phyloP scores from a whole-genome alignment of 2,113 vertebrate genomes.

The Bombycilla garrulus region DNA sequence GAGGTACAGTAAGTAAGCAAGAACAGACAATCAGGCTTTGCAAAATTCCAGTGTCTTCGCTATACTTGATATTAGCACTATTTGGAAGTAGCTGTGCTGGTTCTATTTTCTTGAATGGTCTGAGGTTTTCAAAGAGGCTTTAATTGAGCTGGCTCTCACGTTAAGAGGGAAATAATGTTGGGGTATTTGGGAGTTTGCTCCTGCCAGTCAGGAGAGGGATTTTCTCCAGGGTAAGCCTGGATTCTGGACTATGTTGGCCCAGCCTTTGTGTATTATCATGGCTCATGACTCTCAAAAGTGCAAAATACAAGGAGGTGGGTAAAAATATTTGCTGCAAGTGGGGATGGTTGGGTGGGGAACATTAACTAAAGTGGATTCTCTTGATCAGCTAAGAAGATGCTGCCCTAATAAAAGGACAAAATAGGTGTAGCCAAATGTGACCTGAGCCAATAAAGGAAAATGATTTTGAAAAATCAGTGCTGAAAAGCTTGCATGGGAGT shows the following conservation, averaged over 20 bases:
- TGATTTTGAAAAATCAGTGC: neutral
- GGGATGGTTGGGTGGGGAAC: neutral
- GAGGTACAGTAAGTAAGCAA: neutral
- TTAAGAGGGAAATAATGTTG: conserved; percentile 33
- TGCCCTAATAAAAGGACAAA: neutral
- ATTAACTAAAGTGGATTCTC: neutral
- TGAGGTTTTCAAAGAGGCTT: conserved; percentile 9
- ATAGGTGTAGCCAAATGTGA: neutral
- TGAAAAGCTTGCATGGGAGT: neutral
- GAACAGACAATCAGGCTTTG: neutral
- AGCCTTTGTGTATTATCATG: conserved; percentile 5
- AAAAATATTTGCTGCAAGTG: neutral
- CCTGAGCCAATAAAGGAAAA: neutral
- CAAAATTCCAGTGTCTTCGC: neutral
- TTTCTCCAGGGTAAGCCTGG: conserved; percentile 41
- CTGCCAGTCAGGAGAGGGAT: conserved; percentile 38
- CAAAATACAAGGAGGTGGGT: conserved; percentile 45
- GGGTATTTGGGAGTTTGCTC: neutral
- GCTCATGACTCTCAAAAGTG: conserved; percentile 41
- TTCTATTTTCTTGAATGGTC: neutral
- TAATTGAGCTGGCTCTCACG: neutral
- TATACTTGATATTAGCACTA: neutral
- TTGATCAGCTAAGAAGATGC: neutral
- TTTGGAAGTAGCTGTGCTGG: neutral
- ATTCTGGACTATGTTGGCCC: neutral